These are phyloP conservation scores for Stramonita haemastoma DNA, from an alignment of 2,888 invertebrate species.

Conservation along the genomic window DNA sequence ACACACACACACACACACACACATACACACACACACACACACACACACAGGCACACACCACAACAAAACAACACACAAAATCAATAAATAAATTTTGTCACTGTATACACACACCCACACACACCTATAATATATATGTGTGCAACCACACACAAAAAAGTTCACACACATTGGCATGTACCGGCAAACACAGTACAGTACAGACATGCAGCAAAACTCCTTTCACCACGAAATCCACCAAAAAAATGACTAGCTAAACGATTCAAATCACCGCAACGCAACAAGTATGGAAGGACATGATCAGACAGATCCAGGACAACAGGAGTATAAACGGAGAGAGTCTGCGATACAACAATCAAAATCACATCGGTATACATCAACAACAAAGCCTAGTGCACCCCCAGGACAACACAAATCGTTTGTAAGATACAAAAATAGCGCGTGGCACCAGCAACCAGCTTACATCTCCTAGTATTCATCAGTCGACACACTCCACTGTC, in stretches of 20 bases:
- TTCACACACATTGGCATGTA: too few relatives aligned
- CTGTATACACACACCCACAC: neutral
- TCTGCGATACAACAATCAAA: neutral
- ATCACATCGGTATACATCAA: neutral
- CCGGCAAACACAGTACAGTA: too few relatives aligned
- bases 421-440: neutral
- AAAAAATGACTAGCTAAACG: neutral
- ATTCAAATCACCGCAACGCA: conserved; percentile 3
- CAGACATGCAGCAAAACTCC: too few relatives aligned
- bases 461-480: neutral
- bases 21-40: neutral
- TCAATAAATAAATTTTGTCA: too few relatives aligned
- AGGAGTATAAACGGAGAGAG: neutral
- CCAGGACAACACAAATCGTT: too few relatives aligned
- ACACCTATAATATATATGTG: neutral
- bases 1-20: too few relatives aligned
- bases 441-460: neutral
- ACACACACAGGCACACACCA: neutral
- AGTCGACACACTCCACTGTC: too few relatives aligned
- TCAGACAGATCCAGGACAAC: neutral
- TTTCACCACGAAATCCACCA: too few relatives aligned
- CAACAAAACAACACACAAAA: too few relatives aligned
- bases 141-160: neutral
- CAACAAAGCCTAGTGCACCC: neutral
- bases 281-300: neutral